Evolutionary conservation across 2,797 vertebrate species (phyloP).

Genomic region (Etheostoma perlongum): DNA sequence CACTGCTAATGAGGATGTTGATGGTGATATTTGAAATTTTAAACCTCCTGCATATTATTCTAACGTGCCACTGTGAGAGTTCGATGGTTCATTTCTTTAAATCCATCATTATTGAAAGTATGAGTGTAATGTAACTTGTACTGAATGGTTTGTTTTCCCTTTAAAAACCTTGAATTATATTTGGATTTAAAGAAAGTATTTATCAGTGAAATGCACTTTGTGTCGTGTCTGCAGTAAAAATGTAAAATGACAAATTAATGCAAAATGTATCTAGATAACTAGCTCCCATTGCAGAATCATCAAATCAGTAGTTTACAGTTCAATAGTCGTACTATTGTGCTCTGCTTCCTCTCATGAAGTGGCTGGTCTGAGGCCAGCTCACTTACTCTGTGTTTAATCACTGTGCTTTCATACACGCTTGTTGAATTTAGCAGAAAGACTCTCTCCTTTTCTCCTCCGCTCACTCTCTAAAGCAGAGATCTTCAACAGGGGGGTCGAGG

Average conservation of each 20-base stretch:
- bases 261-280: constrained; percentile 29
- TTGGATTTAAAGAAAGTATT: constrained; percentile 45
- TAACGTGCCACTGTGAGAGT: constrained; percentile 66
- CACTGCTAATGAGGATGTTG: constrained; percentile 22
- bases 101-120: constrained; percentile 21
- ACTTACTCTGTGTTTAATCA: constrained; percentile 71
- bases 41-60: constrained; percentile 58
- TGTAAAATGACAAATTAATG: constrained; percentile 53
- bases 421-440: constrained; percentile 84
- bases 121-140: constrained; percentile 23
- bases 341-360: constrained; percentile 65
- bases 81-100: constrained; percentile 49
- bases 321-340: constrained; percentile 56
- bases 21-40: constrained; percentile 15
- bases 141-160: constrained; percentile 44
- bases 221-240: constrained; percentile 38
- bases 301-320: constrained; percentile 55
- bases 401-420: constrained; percentile 81
- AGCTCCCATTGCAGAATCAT: constrained; percentile 38
- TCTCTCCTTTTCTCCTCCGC: constrained; percentile 41
- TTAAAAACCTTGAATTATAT: constrained; percentile 31
- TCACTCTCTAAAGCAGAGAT: constrained; percentile 16
- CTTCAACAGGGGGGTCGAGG: too few species aligned
- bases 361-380: constrained; percentile 63
- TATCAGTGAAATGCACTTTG: constrained; percentile 31